Conservation (phyloP, 2,113 vertebrate species). For the Platichthys flesus region DNA sequence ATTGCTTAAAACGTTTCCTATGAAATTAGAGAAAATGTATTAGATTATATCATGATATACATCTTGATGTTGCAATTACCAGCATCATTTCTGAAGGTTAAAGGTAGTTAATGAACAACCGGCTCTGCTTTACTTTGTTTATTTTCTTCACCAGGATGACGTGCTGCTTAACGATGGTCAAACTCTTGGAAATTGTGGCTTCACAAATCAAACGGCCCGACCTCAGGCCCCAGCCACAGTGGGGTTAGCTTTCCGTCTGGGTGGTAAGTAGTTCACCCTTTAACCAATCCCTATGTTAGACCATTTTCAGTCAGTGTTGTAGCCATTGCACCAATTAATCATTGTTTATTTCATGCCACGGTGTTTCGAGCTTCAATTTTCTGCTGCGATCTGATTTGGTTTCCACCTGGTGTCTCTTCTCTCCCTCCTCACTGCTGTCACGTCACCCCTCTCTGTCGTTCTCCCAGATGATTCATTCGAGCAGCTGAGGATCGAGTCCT, state of each 20-base stretch:
- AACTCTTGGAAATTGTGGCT: conserved; percentile 90
- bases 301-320: neutral
- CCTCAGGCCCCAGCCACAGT: conserved; percentile 91
- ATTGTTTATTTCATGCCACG: neutral
- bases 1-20: neutral
- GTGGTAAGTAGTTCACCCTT: conserved; percentile 73
- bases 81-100: neutral
- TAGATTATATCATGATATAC: no score
- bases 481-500: conserved; percentile 87
- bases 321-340: neutral
- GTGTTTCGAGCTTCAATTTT: neutral
- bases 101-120: neutral
- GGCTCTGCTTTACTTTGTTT: neutral
- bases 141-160: conserved; percentile 83
- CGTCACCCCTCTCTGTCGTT: neutral
- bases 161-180: conserved; percentile 88
- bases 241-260: conserved; percentile 88
- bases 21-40: no score
- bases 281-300: no score
- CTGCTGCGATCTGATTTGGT: neutral
- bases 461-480: conserved; percentile 89
- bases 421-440: neutral
- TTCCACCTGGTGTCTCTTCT: neutral
- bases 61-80: neutral
- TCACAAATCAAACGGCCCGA: conserved; percentile 92